These are phyloP conservation scores for Chymomyza procnemis DNA, from an alignment of 2,888 invertebrate genomes.

Conservation along the genomic window DNA sequence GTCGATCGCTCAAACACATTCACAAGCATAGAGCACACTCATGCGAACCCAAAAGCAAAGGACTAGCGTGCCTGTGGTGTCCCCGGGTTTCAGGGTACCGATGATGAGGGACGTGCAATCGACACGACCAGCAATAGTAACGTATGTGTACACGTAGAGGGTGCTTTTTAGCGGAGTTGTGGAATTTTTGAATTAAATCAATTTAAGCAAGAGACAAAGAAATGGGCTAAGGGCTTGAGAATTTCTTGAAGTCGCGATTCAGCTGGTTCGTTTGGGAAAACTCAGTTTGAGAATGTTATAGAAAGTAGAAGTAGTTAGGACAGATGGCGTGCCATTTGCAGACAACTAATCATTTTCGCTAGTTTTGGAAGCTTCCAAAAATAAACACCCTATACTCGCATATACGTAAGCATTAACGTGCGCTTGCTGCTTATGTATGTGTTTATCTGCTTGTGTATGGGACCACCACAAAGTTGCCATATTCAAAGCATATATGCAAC, in stretches of 20 bases:
- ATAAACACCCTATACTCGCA: not conserved
- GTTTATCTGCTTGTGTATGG: conserved; percentile 38
- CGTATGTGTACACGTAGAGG: not conserved
- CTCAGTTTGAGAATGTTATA: too few species aligned
- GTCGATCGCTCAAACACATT: conserved; percentile 66
- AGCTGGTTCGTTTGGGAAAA: too few species aligned
- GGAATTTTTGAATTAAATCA: too few species aligned
- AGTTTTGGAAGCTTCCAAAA: too few species aligned
- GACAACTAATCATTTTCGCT: too few species aligned
- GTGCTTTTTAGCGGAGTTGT: too few species aligned
- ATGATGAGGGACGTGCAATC: conserved; percentile 46
- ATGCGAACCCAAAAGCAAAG: conserved; percentile 11
- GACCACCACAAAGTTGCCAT: conserved; percentile 70
- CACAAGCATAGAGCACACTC: conserved; percentile 8
- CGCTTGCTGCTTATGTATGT: conserved; percentile 6
- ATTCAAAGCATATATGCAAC: conserved; percentile 74
- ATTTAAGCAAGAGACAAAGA: too few species aligned
- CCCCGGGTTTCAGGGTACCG: not conserved
- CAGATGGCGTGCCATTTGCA: too few species aligned
- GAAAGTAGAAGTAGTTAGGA: too few species aligned
- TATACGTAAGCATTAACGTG: not conserved
- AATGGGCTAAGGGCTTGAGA: too few species aligned
- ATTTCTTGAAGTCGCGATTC: too few species aligned
- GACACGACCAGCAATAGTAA: conserved; percentile 48
- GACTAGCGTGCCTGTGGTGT: not conserved